Conservation (phyloP, 2,797 vertebrate species). For the Alouatta caraya region DNA sequence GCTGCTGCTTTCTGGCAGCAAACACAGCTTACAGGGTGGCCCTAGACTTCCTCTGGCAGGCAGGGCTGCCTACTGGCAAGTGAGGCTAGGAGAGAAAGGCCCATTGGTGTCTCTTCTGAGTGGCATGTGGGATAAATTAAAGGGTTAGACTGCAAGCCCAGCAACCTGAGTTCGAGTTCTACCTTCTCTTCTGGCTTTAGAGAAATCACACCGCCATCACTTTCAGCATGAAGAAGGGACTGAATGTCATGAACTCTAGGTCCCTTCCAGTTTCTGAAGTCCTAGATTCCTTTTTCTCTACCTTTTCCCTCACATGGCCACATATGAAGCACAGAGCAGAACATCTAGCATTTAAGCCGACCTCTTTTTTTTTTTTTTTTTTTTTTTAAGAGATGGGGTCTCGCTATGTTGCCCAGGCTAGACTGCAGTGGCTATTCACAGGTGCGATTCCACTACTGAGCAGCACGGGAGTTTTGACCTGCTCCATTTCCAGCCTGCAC, state of each 20-base stretch:
- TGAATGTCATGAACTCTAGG: slow-evolving; percentile 8
- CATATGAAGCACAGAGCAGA: background rate
- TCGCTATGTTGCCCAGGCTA: too few species aligned
- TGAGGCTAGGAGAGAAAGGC: background rate
- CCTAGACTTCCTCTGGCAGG: background rate
- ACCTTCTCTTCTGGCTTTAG: background rate
- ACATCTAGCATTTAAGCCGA: background rate
- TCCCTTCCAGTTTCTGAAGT: background rate
- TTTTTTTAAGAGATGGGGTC: too few species aligned
- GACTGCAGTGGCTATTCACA: too few species aligned
- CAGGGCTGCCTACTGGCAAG: background rate
- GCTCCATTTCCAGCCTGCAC: too few species aligned
- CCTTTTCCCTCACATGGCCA: background rate
- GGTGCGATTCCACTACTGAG: too few species aligned
- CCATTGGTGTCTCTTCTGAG: background rate
- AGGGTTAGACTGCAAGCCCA: background rate
- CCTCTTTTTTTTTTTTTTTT: background rate
- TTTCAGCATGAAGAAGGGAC: background rate
- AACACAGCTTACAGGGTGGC: background rate
- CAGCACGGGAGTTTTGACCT: too few species aligned
- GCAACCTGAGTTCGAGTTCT: background rate
- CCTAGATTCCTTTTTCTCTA: background rate
- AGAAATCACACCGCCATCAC: slow-evolving; percentile 12
- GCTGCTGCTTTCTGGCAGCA: slow-evolving; percentile 8
- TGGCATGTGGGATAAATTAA: background rate